A percentile compares a stretch with the other conserved stretches of the same genome.
Evolutionary conservation across 2,113 vertebrate species (phyloP).

Genomic region (Pimephales promelas): DNA sequence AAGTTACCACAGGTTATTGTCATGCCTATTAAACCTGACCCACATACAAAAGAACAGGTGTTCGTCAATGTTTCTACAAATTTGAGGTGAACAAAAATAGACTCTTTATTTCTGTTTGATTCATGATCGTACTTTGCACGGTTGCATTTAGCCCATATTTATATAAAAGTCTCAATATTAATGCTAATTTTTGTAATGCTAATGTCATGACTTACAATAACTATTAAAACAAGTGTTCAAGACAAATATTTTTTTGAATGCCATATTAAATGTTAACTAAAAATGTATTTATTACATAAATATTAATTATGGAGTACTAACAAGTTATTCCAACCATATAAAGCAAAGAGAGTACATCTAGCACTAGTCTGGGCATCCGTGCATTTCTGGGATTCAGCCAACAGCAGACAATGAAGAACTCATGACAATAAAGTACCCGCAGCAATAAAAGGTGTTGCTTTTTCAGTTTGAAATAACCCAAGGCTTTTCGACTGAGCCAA

Average conservation of each 20-base stretch:
- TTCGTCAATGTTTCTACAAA: not conserved
- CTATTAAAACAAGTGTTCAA: not conserved
- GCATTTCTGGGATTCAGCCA: not conserved
- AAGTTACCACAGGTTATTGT: not conserved
- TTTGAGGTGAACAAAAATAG: not conserved
- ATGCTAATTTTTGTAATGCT: too few relatives aligned
- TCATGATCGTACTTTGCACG: not conserved
- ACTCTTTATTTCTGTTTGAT: not conserved
- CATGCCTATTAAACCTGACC: conserved; percentile 1
- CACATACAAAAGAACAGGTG: not conserved
- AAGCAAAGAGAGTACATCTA: not conserved
- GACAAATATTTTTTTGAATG: not conserved
- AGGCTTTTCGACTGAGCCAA: not conserved
- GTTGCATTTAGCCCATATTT: not conserved
- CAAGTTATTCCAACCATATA: not conserved
- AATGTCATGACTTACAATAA: not conserved
- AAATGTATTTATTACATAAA: not conserved
- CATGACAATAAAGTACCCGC: not conserved
- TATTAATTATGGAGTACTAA: not conserved
- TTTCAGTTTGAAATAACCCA: conserved; percentile 4
- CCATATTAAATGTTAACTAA: not conserved
- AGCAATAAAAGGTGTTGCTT: conserved; percentile 17
- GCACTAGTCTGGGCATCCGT: not conserved
- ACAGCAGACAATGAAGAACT: not conserved
- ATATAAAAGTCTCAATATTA: not conserved